Percentiles rank a stretch among this genome's conserved stretches.
phyloP scores from a whole-genome alignment of 2,113 vertebrate genomes.

The Myrmophylax atrothorax region DNA sequence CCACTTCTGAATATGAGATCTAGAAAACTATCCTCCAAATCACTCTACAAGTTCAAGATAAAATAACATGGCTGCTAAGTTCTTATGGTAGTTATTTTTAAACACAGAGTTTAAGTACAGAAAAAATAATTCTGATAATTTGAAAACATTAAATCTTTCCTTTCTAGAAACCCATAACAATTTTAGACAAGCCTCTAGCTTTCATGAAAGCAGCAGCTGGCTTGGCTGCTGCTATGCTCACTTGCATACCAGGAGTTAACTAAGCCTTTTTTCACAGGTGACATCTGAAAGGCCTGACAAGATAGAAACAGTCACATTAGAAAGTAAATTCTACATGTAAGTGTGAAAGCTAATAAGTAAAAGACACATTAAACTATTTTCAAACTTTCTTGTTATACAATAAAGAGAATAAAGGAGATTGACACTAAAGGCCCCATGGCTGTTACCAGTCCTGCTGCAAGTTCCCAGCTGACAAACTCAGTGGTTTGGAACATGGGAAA shows the following conservation, averaged over 20 bases:
- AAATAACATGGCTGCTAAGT: neutral
- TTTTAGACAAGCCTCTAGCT: neutral
- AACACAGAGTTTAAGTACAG: neutral
- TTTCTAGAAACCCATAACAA: neutral
- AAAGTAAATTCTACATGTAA: neutral
- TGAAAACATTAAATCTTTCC: neutral
- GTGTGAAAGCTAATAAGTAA: neutral
- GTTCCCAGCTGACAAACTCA: conserved; percentile 17
- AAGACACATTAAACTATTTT: neutral
- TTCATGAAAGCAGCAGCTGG: neutral
- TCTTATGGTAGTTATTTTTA: neutral
- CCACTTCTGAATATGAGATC: neutral
- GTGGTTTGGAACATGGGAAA: neutral
- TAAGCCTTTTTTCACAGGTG: neutral
- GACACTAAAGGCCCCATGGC: neutral
- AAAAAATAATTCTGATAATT: neutral
- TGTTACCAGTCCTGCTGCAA: neutral
- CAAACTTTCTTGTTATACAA: neutral
- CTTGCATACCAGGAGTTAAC: neutral
- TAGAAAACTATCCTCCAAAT: neutral
- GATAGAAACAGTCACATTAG: neutral
- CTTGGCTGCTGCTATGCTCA: neutral
- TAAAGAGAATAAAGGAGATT: neutral
- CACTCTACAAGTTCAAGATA: neutral
- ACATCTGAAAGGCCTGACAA: neutral